Evolutionary conservation across 2,797 vertebrate genomes (phyloP).

Genomic region (Hapalemur alaotrensis): DNA sequence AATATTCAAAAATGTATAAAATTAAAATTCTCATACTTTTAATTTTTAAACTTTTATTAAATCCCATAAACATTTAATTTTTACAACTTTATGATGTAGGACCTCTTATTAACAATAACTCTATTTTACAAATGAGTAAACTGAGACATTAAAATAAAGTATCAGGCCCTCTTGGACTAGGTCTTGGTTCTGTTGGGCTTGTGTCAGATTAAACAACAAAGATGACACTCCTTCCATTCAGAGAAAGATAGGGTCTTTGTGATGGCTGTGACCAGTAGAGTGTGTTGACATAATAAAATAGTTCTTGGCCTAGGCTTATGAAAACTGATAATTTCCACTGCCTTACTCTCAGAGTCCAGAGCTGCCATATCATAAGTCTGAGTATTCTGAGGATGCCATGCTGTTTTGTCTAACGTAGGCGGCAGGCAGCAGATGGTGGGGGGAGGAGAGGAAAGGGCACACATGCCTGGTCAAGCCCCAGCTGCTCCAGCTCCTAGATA

Average conservation of each 20-base stretch:
- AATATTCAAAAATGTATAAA: neutral
- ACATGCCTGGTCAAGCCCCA: neutral
- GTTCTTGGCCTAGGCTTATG: neutral
- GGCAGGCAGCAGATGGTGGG: no score
- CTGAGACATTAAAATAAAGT: neutral
- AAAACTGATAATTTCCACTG: neutral
- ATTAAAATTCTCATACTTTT: neutral
- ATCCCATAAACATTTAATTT: neutral
- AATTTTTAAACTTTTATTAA: neutral
- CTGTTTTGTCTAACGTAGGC: neutral
- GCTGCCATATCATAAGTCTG: neutral
- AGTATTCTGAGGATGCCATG: neutral
- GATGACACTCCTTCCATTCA: rapidly evolving
- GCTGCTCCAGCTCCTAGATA: neutral
- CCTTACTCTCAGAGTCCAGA: neutral
- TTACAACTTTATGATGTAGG: neutral
- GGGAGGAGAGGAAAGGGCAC: neutral
- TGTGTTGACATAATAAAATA: neutral
- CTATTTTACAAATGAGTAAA: neutral
- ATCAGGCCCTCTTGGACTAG: rapidly evolving
- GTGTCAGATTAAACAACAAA: neutral
- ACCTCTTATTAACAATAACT: neutral
- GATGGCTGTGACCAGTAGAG: neutral
- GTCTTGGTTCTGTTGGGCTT: neutral
- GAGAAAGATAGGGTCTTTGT: neutral